phyloP scores from a whole-genome alignment of 2,888 invertebrate species.

The Meghimatium bilineatum region DNA sequence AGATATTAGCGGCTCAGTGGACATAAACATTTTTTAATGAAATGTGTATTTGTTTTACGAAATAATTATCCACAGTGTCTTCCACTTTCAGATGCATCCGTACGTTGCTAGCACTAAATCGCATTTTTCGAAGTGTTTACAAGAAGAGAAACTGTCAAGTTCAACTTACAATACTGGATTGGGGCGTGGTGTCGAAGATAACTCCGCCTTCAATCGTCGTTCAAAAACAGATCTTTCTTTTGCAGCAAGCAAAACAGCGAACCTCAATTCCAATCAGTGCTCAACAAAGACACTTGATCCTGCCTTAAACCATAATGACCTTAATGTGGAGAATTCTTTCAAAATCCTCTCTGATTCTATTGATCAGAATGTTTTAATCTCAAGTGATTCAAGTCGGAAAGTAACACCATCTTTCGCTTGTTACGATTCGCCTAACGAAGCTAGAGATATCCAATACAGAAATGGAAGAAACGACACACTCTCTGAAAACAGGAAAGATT shows the following conservation, averaged over 20 bases:
- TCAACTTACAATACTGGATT: background rate
- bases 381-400: background rate
- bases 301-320: background rate
- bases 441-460: conserved; percentile 12
- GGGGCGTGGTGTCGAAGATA: background rate
- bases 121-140: background rate
- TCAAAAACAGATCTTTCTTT: background rate
- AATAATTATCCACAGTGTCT: background rate
- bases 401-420: background rate
- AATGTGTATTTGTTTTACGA: no score
- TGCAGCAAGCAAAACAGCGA: background rate
- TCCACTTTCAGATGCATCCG: conserved; percentile 23
- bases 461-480: conserved; percentile 63
- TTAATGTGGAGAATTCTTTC: background rate
- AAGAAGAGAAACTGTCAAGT: background rate
- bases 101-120: conserved; percentile 22
- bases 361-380: background rate
- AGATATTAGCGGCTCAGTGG: no score
- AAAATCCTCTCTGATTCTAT: background rate
- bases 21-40: no score
- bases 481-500: conserved; percentile 66
- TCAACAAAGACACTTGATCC: background rate
- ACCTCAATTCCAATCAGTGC: background rate
- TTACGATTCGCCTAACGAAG: conserved; percentile 38
- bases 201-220: background rate